A percentile compares a stretch with the other conserved stretches of the same genome.
Evolutionary conservation across 2,888 invertebrate species (phyloP).

Genomic region (Papilio demoleus): DNA sequence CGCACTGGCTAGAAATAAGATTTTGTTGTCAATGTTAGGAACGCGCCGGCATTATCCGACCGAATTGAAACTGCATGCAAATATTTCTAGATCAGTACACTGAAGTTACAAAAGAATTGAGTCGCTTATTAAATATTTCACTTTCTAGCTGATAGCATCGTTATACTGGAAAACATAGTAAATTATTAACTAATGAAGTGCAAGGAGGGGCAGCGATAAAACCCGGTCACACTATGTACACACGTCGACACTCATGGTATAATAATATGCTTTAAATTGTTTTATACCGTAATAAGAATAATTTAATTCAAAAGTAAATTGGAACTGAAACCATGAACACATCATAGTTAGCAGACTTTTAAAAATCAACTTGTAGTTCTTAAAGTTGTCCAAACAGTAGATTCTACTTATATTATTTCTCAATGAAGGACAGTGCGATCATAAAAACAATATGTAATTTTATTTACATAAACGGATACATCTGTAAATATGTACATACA

Average conservation of each 20-base stretch:
- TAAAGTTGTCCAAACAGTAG: too few relatives aligned
- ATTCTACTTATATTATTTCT: background rate
- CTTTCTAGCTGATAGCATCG: constrained; percentile 66
- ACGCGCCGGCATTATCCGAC: constrained; percentile 75
- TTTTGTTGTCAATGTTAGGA: constrained; percentile 59
- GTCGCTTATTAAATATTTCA: constrained; percentile 65
- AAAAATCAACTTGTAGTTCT: too few relatives aligned
- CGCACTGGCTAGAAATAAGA: constrained; percentile 58
- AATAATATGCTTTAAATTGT: background rate
- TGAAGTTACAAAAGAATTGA: constrained; percentile 53
- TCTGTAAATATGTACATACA: background rate
- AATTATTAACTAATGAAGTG: constrained; percentile 41
- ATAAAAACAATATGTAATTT: background rate
- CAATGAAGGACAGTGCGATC: background rate
- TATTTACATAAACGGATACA: background rate
- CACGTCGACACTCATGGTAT: background rate
- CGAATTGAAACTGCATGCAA: constrained; percentile 64
- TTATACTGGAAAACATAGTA: constrained; percentile 52
- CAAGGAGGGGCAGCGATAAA: constrained; percentile 38
- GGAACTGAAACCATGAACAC: too few relatives aligned
- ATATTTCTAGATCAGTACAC: constrained; percentile 52
- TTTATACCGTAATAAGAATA: too few relatives aligned
- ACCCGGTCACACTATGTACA: constrained; percentile 32
- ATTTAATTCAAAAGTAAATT: too few relatives aligned
- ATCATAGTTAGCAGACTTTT: too few relatives aligned